Conservation (phyloP, 2,113 vertebrate genomes). For the Actinemys pallida region DNA sequence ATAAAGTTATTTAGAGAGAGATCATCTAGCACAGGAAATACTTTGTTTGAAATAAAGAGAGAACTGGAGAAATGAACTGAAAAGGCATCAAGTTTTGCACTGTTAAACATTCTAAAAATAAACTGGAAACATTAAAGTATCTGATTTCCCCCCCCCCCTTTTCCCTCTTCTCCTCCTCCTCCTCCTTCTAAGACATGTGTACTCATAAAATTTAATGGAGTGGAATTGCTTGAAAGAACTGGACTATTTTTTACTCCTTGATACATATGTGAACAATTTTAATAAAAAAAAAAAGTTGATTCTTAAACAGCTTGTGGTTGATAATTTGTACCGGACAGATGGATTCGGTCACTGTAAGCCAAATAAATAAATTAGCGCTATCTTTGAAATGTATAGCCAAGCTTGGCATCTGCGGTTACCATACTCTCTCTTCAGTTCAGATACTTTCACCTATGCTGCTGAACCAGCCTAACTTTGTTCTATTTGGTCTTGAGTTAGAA, state of each 20-base stretch:
- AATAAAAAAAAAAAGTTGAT: slow-evolving; percentile 54
- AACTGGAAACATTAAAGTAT: slow-evolving; percentile 18
- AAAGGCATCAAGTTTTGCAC: slow-evolving; percentile 10
- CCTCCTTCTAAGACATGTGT: slow-evolving; percentile 37
- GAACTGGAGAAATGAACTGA: background rate
- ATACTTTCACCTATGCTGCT: slow-evolving; percentile 62
- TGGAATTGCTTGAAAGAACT: slow-evolving; percentile 61
- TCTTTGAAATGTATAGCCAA: slow-evolving; percentile 78
- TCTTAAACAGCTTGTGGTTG: slow-evolving; percentile 50
- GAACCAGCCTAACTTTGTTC: slow-evolving; percentile 66
- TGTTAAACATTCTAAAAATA: slow-evolving; percentile 52
- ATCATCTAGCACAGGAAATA: slow-evolving; percentile 35
- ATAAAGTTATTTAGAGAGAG: background rate
- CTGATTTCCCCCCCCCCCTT: background rate
- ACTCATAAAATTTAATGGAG: slow-evolving; percentile 70
- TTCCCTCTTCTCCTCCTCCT: background rate
- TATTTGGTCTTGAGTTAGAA: slow-evolving; percentile 69
- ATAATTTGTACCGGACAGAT: slow-evolving; percentile 71
- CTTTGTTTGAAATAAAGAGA: slow-evolving; percentile 26
- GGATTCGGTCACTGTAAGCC: slow-evolving; percentile 71
- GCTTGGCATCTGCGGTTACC: slow-evolving; percentile 69
- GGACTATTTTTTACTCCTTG: slow-evolving; percentile 60
- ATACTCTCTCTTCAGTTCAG: slow-evolving; percentile 49
- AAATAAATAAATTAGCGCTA: slow-evolving; percentile 79
- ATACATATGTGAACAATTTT: slow-evolving; percentile 78